Evolutionary conservation across 2,113 vertebrate genomes (phyloP).

Genomic region (Prunella himalayana): DNA sequence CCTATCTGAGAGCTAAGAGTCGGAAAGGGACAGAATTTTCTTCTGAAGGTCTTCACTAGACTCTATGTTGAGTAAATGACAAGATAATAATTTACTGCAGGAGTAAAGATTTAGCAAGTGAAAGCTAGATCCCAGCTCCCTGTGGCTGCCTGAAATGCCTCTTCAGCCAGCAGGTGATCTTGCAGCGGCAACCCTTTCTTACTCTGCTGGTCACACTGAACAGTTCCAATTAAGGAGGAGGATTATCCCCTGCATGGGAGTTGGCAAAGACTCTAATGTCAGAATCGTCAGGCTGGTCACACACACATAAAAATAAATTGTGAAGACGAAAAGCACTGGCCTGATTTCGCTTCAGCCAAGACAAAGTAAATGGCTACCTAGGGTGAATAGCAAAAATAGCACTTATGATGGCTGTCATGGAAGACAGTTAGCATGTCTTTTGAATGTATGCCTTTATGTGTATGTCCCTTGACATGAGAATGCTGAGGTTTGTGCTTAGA

Average conservation of each 20-base stretch:
- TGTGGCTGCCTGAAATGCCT: background rate
- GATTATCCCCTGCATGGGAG: constrained; percentile 7
- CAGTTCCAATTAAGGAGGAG: background rate
- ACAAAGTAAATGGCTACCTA: background rate
- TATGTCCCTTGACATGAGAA: background rate
- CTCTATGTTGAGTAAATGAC: accelerated
- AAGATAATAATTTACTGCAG: background rate
- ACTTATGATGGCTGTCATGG: background rate
- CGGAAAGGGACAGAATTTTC: background rate
- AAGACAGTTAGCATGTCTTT: background rate
- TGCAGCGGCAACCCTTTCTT: background rate
- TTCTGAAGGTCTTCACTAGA: background rate
- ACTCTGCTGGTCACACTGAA: background rate
- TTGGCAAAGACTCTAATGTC: background rate
- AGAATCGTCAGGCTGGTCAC: background rate
- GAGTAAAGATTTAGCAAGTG: background rate
- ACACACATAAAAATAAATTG: background rate
- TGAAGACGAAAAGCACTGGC: background rate
- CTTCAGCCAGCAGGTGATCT: background rate
- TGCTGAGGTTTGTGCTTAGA: background rate
- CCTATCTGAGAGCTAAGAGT: background rate
- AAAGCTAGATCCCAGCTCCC: background rate
- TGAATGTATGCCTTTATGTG: background rate
- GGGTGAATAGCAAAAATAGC: background rate
- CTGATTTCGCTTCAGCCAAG: background rate